Conservation (phyloP, 2,113 vertebrate species). For the Sapayoa aenigma region DNA sequence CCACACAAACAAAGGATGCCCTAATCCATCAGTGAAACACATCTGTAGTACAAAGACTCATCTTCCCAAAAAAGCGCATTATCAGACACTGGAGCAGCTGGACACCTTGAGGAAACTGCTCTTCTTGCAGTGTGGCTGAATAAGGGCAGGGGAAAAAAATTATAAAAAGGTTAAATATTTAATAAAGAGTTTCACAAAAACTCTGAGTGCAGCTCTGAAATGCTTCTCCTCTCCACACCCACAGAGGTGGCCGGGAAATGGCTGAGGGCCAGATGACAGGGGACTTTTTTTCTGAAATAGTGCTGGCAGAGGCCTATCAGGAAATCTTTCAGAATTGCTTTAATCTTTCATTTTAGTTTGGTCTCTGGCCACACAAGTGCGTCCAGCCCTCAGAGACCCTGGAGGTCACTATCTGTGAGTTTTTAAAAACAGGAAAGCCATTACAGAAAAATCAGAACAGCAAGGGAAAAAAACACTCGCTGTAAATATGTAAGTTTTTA, state of each 20-base stretch:
- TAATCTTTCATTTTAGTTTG: conserved; percentile 74
- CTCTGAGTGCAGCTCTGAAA: conserved; percentile 49
- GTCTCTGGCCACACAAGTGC: conserved; percentile 62
- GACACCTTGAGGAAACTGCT: conserved; percentile 27
- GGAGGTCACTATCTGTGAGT: conserved; percentile 57
- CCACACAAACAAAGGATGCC: background rate
- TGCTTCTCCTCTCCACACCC: conserved; percentile 24
- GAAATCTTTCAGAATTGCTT: conserved; percentile 73
- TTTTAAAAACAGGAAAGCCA: conserved; percentile 61
- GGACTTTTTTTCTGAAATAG: conserved; percentile 56
- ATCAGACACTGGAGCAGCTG: background rate
- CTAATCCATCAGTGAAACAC: background rate
- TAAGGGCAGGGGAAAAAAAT: background rate
- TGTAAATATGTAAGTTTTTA: conserved; percentile 61
- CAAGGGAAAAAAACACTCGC: background rate
- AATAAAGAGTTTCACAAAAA: conserved; percentile 45
- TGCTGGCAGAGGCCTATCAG: conserved; percentile 55
- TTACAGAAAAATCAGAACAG: conserved; percentile 52
- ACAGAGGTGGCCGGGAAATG: conserved; percentile 35
- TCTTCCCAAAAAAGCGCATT: background rate
- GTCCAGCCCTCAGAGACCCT: conserved; percentile 60
- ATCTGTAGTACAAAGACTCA: background rate
- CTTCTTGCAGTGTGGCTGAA: background rate
- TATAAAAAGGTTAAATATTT: conserved; percentile 72
- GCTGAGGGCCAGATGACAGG: conserved; percentile 54